These are phyloP conservation scores for Dromaius novaehollandiae DNA, from an alignment of 2,113 vertebrate genomes.

Conservation along the genomic window DNA sequence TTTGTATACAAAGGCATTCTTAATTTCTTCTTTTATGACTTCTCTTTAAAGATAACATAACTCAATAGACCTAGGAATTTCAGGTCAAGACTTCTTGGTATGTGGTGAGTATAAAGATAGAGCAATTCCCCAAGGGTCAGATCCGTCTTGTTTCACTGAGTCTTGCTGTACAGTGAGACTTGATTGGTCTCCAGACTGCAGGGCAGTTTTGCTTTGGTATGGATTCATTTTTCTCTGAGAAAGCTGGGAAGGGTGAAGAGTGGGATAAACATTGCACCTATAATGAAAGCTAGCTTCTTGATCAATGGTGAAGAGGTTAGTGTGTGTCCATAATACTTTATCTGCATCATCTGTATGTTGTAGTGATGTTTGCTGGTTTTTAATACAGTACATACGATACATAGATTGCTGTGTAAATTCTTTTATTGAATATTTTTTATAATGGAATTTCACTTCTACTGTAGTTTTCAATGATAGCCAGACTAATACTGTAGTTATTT, in stretches of 20 bases:
- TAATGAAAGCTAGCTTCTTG: neutral
- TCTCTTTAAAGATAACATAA: neutral
- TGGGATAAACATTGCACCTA: neutral
- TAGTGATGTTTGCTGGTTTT: neutral
- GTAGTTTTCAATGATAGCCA: neutral
- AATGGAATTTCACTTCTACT: neutral
- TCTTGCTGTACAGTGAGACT: neutral
- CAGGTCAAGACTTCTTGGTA: neutral
- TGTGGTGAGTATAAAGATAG: neutral
- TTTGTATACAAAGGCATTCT: neutral
- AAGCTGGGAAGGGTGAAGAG: neutral
- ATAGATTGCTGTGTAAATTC: neutral
- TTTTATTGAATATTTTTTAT: neutral
- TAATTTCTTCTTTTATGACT: neutral
- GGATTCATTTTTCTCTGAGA: neutral
- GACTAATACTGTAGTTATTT: neutral
- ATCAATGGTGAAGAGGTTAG: neutral
- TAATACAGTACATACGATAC: neutral
- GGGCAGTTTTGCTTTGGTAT: neutral
- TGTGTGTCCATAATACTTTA: neutral
- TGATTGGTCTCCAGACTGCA: neutral
- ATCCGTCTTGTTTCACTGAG: neutral
- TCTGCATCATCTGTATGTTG: neutral
- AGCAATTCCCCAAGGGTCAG: neutral
- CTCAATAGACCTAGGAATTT: neutral